Evolutionary conservation across 2,113 vertebrate genomes (phyloP).

Genomic region (Dolichotis patagonum): DNA sequence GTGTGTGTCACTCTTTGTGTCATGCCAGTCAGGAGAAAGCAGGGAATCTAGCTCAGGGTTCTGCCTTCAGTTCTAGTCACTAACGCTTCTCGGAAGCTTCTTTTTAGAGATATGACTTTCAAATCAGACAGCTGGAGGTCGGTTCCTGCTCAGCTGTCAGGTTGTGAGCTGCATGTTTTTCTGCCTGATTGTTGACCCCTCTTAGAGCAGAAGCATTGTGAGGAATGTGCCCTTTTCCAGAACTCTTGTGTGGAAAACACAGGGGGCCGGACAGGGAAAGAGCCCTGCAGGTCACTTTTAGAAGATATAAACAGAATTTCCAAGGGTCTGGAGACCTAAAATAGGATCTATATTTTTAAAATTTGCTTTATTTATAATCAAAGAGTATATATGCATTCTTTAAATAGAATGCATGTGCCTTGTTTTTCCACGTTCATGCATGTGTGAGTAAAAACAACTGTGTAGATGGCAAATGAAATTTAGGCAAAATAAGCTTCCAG

Average conservation of each 20-base stretch:
- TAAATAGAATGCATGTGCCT: background rate
- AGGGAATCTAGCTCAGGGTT: background rate
- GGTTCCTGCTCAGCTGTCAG: slow-evolving; percentile 68
- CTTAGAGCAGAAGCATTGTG: slow-evolving; percentile 39
- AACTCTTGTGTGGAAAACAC: slow-evolving; percentile 21
- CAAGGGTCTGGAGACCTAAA: background rate
- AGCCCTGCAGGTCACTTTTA: slow-evolving; percentile 36
- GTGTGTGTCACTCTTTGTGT: slow-evolving; percentile 6
- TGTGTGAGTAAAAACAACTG: background rate
- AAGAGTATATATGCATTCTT: background rate
- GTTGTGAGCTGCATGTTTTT: slow-evolving; percentile 54
- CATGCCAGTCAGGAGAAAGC: background rate
- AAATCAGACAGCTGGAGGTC: slow-evolving; percentile 76
- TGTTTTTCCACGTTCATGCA: background rate
- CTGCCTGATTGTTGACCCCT: slow-evolving; percentile 71
- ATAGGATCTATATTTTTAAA: background rate
- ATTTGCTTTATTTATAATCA: background rate
- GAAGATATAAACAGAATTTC: slow-evolving; percentile 43
- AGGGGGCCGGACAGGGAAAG: background rate
- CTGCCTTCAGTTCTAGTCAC: slow-evolving; percentile 14
- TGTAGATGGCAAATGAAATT: background rate
- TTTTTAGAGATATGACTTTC: slow-evolving; percentile 70
- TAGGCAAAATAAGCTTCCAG: background rate
- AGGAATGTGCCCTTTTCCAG: slow-evolving; percentile 55
- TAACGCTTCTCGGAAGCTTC: slow-evolving; percentile 53